Conservation (phyloP, 2,113 vertebrate genomes). For the Salvator merianae region DNA sequence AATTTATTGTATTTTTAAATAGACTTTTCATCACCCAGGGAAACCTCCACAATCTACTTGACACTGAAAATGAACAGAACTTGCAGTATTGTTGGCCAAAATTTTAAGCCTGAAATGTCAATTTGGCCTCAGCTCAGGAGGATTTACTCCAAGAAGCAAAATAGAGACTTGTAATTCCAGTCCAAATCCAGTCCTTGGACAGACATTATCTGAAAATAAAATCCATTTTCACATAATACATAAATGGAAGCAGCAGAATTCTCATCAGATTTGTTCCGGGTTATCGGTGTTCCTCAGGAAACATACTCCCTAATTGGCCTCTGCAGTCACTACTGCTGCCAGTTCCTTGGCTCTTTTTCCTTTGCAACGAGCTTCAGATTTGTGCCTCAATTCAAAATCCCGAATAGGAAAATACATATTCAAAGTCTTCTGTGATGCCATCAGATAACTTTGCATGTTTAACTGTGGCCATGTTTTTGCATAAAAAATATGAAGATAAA, state of each 20-base stretch:
- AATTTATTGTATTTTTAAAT: too few relatives aligned
- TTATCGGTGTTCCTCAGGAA: conserved; percentile 1
- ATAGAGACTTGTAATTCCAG: background rate
- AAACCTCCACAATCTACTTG: background rate
- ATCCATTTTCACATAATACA: background rate
- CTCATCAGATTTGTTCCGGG: background rate
- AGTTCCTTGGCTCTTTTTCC: background rate
- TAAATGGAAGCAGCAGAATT: background rate
- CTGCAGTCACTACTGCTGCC: background rate
- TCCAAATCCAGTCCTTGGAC: background rate
- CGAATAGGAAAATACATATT: background rate
- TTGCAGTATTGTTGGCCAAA: background rate
- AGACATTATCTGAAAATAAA: background rate
- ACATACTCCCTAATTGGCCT: too few relatives aligned
- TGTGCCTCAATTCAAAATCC: background rate
- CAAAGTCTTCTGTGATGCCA: background rate
- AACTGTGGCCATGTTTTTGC: background rate
- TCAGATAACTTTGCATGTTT: background rate
- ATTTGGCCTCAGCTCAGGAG: background rate
- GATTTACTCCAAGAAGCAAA: background rate
- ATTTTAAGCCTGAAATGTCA: background rate
- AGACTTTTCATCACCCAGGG: too few relatives aligned
- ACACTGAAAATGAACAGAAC: background rate
- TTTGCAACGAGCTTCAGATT: background rate
- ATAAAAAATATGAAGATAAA: too few relatives aligned